phyloP scores from a whole-genome alignment of 1,140 invertebrate species.

The Heliconius hermathena region DNA sequence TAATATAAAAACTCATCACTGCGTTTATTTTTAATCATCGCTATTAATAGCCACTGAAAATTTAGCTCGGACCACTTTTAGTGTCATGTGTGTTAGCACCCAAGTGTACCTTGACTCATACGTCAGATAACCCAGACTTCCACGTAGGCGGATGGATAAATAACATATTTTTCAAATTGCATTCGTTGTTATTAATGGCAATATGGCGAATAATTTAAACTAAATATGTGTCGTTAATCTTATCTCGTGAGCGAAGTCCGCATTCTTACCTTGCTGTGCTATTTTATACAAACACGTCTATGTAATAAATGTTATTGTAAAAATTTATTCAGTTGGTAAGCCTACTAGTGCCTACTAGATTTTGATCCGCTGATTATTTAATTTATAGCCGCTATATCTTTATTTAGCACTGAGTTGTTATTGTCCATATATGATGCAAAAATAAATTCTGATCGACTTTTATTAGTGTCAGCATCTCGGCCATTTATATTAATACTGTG shows the following conservation, averaged over 20 bases:
- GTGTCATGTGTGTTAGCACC: conserved; percentile 33
- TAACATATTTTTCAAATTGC: conserved; percentile 37
- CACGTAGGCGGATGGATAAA: conserved; percentile 33
- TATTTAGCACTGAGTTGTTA: not conserved
- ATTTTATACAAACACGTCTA: not conserved
- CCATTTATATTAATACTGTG: conserved; percentile 5
- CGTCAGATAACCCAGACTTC: conserved; percentile 36
- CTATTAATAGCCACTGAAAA: conserved; percentile 64
- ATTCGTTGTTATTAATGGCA: conserved; percentile 21
- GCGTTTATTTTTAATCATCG: conserved; percentile 64
- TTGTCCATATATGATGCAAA: conserved; percentile 5
- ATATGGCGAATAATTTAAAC: conserved; percentile 23
- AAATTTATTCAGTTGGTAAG: not conserved
- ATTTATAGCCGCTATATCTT: not conserved
- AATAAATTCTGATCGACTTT: conserved; percentile 4
- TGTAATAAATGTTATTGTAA: not conserved
- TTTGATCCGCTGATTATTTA: not conserved
- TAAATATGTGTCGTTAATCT: conserved; percentile 18
- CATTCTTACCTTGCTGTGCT: conserved; percentile 20
- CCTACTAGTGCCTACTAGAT: not conserved
- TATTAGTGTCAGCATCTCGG: conserved; percentile 1
- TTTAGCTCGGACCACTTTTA: conserved; percentile 54
- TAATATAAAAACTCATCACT: conserved; percentile 57
- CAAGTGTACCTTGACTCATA: conserved; percentile 37
- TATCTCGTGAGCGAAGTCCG: conserved; percentile 28